A percentile compares a stretch with the other conserved stretches of the same genome.
phyloP scores from a whole-genome alignment of 1,140 invertebrate species.

The Octopus bimaculoides region DNA sequence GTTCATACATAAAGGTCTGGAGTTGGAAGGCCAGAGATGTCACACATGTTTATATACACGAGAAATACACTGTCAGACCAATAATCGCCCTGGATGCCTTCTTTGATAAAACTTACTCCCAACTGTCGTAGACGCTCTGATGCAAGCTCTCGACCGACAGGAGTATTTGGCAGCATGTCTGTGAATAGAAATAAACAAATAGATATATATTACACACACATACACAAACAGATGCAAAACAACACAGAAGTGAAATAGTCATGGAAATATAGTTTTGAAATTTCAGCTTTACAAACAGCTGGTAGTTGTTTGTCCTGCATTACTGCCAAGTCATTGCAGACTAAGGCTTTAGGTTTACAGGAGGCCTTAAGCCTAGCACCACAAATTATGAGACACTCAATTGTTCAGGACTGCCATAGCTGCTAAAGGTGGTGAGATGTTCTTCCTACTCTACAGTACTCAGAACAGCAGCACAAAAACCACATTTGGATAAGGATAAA shows the following conservation, averaged over 20 bases:
- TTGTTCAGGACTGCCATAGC: too few relatives aligned
- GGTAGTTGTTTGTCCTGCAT: too few relatives aligned
- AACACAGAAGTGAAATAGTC: background rate
- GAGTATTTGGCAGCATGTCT: background rate
- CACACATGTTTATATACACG: slow-evolving; percentile 37
- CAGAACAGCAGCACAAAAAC: too few relatives aligned
- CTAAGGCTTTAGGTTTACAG: too few relatives aligned
- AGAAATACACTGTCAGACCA: slow-evolving; percentile 19
- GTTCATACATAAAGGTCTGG: slow-evolving; percentile 31
- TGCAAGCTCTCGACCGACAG: background rate
- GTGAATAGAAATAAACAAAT: slow-evolving; percentile 4
- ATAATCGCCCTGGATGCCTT: slow-evolving; percentile 13
- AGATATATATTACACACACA: background rate
- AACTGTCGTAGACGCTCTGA: slow-evolving; percentile 15
- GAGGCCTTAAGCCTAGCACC: too few relatives aligned
- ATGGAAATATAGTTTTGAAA: background rate
- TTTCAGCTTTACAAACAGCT: too few relatives aligned
- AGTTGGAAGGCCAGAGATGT: slow-evolving; percentile 25
- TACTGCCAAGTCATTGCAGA: too few relatives aligned
- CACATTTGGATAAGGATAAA: too few relatives aligned
- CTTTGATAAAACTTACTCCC: slow-evolving; percentile 20
- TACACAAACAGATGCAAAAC: background rate
- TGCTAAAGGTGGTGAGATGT: too few relatives aligned
- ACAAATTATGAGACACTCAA: too few relatives aligned
- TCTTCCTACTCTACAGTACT: too few relatives aligned